Evolutionary conservation across 2,113 vertebrate species (phyloP), one percentile per base, ranked within the genome.

Genomic region (Gasterosteus nipponicus): DNA sequence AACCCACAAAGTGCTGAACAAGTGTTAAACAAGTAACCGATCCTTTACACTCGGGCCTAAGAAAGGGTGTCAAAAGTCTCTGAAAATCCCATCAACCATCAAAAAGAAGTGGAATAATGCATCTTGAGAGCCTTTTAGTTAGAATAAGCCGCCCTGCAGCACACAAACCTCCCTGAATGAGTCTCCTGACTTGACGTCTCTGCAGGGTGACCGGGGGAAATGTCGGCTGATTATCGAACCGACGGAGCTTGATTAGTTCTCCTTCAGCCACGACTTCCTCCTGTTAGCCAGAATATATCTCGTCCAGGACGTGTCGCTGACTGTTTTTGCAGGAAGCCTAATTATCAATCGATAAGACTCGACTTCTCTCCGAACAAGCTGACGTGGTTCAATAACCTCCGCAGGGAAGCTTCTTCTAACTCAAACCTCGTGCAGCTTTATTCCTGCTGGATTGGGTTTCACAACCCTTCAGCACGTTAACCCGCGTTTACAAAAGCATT

Each of bases 401-500:
- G 16, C 54, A 9, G 44, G 10, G 51, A 51, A 47, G 64, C 35
- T 53, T 42, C 31, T 16, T 26, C 31, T 19, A 62, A 44, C 26
- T 67, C 35, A 51, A 51, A 63, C 67, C 26, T 41, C 7, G 3
- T 38, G 6, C 12, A 3, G 62, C 60, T 65, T 18, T 14, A 82
- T 78, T 61, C 60, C 44, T 64, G 54, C 42, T 16, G 38, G 18
- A 35, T 31, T 15, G 60, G 67, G 22, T 51, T 51, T 3, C 18
- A 69, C 79, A 83, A 86, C 85, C 89, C 78, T 49, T 15, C n/a
- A 29, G 65, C 60, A 82, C 73, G 74, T 74, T 77, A 85, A 81
- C 63, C 41, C 31, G 15, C 74, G 35, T 71, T 87, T 75, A 56
- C 69, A 66, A 33, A 26, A 60, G 42, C 19, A 39, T 64, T 49